Base-by-base conservation (phyloP, 1,140 invertebrate species). In the Drosophila nannoptera region DNA sequence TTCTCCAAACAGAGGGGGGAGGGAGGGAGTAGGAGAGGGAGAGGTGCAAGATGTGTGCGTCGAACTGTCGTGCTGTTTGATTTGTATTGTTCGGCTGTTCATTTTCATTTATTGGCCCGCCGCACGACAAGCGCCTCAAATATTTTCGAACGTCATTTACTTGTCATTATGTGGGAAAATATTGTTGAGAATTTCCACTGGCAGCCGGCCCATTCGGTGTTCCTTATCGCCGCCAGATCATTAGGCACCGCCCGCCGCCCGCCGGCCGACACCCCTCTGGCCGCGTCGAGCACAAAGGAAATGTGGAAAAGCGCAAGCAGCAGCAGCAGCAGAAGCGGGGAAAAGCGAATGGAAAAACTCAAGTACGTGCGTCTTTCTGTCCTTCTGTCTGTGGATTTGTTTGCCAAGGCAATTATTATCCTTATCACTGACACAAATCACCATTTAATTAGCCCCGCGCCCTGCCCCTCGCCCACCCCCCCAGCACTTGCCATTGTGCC, bases 371-470 rank as follows among this genome's bases (percentile, higher is more conserved):
- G 66, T 35, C 53, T 59, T 53, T 68, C 42, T 61, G 45, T 53
- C 40, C 31, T 12, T 8, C 48, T 48, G 59, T 59, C 55, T 68
- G 40, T 70, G 69, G 80, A 73, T 83, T 84, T 86, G 76, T 77
- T 84, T 77, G 81, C 73, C 76, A 46, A 22, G 63, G 73, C 81
- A 84, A 84, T 84, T 84, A 84, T 84, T 80, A 76, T 84, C 63
- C 66, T 84, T 84, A 84, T 84, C 80, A 75, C 65, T 84, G 80
- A 84, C 80, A 84, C 77, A 86, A 86, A 84, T 84, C 80, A 60
- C 65, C 81, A 84, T 84, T 84, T 84, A 84, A 84, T 84, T 80
- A 84, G 80, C 61, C 83, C 76, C 73, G 66, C 74, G 80, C 81
- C 63, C 52, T 64, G 75, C 54, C 11, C n/a, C 9, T 3, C 22